phyloP scores from a whole-genome alignment of 2,888 invertebrate species.

The Esperia sulphurella region DNA sequence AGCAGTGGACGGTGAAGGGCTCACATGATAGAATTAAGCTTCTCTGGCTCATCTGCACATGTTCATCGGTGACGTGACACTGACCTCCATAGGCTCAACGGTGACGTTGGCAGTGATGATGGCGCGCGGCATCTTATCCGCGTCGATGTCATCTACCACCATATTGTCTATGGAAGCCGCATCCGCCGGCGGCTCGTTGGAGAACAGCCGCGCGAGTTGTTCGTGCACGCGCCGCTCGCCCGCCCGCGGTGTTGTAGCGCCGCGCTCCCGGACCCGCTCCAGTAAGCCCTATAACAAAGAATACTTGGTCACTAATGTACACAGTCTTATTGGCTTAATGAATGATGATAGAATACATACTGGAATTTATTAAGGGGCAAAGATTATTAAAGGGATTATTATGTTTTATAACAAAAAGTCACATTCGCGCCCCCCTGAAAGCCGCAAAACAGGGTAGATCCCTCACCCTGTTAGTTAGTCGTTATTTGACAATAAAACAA shows the following conservation, averaged over 20 bases:
- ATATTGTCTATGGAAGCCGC: conserved; percentile 26
- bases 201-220: conserved; percentile 79
- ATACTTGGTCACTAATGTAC: no score
- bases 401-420: no score
- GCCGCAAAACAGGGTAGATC: no score
- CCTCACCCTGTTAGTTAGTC: no score
- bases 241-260: conserved; percentile 79
- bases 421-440: no score
- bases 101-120: conserved; percentile 36
- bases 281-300: conserved; percentile 79
- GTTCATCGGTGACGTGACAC: background rate
- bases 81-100: conserved; percentile 59
- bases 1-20: no score
- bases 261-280: conserved; percentile 86
- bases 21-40: no score
- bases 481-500: no score
- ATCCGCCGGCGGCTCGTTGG: conserved; percentile 26
- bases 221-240: conserved; percentile 86
- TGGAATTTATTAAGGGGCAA: no score
- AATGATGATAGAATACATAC: no score
- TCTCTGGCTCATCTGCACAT: conserved; percentile 12
- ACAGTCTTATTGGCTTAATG: no score
- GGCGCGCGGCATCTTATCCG: conserved; percentile 12
- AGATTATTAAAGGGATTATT: no score
- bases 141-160: conserved; percentile 9